These are phyloP conservation scores for Riparia riparia DNA, from an alignment of 2,113 vertebrate species.

Conservation along the genomic window DNA sequence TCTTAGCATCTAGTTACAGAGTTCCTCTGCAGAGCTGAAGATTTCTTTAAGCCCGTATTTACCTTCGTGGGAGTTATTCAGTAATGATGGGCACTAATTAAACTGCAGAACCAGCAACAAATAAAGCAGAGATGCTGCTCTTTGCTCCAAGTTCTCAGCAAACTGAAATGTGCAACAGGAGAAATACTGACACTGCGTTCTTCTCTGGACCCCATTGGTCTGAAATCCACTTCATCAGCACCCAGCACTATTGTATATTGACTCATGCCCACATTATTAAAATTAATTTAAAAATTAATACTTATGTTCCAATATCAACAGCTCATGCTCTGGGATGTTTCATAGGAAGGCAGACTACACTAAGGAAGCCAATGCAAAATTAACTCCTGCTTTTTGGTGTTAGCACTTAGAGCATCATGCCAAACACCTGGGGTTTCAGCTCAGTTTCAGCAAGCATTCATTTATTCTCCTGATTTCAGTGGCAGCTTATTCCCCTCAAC, in stretches of 20 bases:
- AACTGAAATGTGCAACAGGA: neutral
- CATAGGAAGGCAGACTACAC: neutral
- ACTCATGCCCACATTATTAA: neutral
- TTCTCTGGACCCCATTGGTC: accelerated
- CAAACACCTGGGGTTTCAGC: neutral
- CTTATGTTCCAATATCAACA: neutral
- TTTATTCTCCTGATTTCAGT: neutral
- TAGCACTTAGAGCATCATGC: neutral
- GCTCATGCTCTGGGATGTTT: neutral
- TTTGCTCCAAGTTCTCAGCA: neutral
- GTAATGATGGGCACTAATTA: conserved; percentile 12
- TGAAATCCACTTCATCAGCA: neutral
- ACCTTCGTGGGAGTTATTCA: conserved; percentile 21
- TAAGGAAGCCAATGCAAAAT: neutral
- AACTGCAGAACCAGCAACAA: conserved; percentile 13
- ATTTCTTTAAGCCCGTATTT: neutral
- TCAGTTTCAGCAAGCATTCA: neutral
- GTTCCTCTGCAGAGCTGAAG: neutral
- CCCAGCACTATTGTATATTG: neutral
- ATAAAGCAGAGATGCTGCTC: neutral
- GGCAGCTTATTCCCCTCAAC: neutral
- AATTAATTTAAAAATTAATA: neutral
- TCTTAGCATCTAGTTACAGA: conserved; percentile 34
- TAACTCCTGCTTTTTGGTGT: neutral
- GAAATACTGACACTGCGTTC: neutral